Evolutionary conservation across 1,140 invertebrate genomes (phyloP).

Genomic region (Drosophila nigromelanica): DNA sequence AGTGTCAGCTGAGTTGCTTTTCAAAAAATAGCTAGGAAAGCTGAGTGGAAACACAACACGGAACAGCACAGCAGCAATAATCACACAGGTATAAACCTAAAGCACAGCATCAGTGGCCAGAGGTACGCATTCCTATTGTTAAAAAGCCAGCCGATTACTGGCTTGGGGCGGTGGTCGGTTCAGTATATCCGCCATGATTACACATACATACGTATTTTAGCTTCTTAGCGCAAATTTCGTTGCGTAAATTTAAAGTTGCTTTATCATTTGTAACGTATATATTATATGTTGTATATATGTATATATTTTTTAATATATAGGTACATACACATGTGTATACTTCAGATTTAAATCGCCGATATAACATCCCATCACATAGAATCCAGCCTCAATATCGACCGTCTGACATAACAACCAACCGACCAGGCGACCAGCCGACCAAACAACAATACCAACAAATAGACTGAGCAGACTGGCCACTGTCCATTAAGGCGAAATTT

Average conservation of each 20-base stretch:
- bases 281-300: conserved; percentile 2
- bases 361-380: conserved; percentile 21
- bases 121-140: conserved; percentile 42
- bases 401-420: background rate
- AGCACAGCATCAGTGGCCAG: conserved; percentile 44
- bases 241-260: conserved; percentile 79
- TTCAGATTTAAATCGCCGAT: conserved; percentile 74
- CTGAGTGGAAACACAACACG: conserved; percentile 35
- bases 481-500: conserved; percentile 77
- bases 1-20: conserved; percentile 17
- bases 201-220: conserved; percentile 48
- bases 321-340: conserved; percentile 51
- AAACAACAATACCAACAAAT: conserved; percentile 35
- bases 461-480: conserved; percentile 47
- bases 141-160: conserved; percentile 54
- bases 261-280: conserved; percentile 56
- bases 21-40: conserved; percentile 64
- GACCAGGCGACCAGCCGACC: conserved; percentile 17
- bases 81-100: conserved; percentile 35
- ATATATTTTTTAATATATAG: background rate
- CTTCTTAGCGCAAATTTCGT: conserved; percentile 77
- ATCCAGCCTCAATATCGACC: conserved; percentile 4
- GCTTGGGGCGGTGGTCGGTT: conserved; percentile 37
- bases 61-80: conserved; percentile 52
- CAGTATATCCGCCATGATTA: conserved; percentile 37